Conservation (phyloP, 2,113 vertebrate genomes). For the Festucalex cinctus region DNA sequence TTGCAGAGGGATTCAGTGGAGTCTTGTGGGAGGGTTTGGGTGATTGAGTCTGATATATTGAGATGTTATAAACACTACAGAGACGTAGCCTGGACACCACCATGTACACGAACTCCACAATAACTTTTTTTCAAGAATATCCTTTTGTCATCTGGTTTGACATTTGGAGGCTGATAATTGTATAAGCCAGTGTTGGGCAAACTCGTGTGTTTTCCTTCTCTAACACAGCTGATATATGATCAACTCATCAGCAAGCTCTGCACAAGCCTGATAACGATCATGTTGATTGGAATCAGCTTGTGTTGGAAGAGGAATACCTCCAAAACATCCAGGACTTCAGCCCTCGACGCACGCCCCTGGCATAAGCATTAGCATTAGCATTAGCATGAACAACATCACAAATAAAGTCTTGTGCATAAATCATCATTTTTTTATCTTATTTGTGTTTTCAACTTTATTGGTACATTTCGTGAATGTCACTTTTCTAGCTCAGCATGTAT, state of each 20-base stretch:
- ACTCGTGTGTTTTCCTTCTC: no score
- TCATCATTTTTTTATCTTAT: background rate
- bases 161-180: no score
- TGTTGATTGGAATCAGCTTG: no score
- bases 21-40: constrained; percentile 8
- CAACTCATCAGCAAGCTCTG: no score
- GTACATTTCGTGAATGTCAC: background rate
- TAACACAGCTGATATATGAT: no score
- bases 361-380: background rate
- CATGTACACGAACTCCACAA: background rate
- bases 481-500: background rate
- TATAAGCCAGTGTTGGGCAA: no score
- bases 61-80: constrained; percentile 33
- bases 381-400: background rate
- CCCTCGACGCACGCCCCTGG: no score
- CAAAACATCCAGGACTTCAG: no score
- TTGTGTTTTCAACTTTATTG: background rate
- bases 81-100: background rate
- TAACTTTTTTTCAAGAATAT: background rate
- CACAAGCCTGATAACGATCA: no score
- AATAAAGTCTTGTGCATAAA: background rate
- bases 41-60: constrained; percentile 44
- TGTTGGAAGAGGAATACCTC: no score
- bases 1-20: constrained; percentile 11
- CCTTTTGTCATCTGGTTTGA: no score